These are phyloP conservation scores for Archips crataeganus DNA, from an alignment of 2,888 invertebrate species.

Conservation along the genomic window DNA sequence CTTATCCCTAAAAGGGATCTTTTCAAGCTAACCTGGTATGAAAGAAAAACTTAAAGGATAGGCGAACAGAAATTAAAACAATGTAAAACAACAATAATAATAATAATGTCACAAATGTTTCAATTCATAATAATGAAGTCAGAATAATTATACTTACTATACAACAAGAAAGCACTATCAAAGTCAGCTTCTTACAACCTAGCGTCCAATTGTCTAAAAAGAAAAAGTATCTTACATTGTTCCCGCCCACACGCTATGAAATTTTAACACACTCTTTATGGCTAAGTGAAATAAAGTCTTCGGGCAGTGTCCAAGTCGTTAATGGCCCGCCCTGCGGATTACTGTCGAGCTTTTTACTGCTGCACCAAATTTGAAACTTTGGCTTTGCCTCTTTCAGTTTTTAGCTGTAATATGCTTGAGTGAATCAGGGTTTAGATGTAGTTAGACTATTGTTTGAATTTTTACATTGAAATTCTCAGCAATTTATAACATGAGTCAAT, in stretches of 20 bases:
- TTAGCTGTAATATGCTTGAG: neutral
- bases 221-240: neutral
- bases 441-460: no score
- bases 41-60: no score
- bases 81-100: no score
- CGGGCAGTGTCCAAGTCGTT: conserved; percentile 23
- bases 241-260: conserved; percentile 37
- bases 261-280: conserved; percentile 36
- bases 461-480: no score
- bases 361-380: neutral
- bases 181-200: neutral
- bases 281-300: conserved; percentile 37
- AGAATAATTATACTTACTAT: no score
- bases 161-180: no score
- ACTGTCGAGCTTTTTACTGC: conserved; percentile 8
- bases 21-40: no score
- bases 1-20: no score
- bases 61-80: no score
- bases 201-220: neutral
- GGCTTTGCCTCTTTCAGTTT: neutral
- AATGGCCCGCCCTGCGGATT: conserved; percentile 25
- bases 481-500: no score
- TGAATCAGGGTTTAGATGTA: neutral
- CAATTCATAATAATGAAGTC: no score
- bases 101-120: no score